Evolutionary conservation across 2,888 invertebrate genomes (phyloP), one percentile per base, ranked within the genome.

Genomic region (Fissipunctia ypsillon): DNA sequence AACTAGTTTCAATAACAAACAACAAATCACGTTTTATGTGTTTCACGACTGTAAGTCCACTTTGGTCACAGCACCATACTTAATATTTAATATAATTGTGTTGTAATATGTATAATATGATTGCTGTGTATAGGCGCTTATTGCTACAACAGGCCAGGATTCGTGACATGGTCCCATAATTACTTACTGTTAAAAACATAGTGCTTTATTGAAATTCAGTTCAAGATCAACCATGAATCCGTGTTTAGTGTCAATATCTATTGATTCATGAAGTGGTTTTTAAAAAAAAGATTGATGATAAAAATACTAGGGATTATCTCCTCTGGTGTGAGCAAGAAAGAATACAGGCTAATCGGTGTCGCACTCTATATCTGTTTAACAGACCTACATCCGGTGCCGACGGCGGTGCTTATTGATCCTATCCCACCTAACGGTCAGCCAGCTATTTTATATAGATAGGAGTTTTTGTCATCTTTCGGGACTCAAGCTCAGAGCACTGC

Each of bases 31-130:
- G 68, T 73, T 82, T 52, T 61, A 77, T 69, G 65, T 81, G 50
- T 69, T 76, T 57, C 52, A 57, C 50, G 61, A 66, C 52, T 73
- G 38, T 54, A 54, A 48, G 43, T 45, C 35, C 52, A 57, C 69
- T 76, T 84, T 74, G 63, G 81, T 81, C 81, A 81, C 78, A 84
- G 52, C 69, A 68, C 69, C 74, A 72, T 38, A 67, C 48, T 31
- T 73, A 69, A 43, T 45, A 66, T 70, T 61, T 28, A 60, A 80
- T 61, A 14, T 57, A 57, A 68, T 76, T 52, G 63, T 76, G 43
- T 69, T 73, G 31, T 57, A 61, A 25, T n/a, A 50, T 52, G 19
- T 25, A 43, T 28, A 50, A 48, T 38, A 54, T 6, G 35, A 69
- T 52, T 69, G 28, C 22, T n/a, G 57, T 31, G 5, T 35, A 12